Conservation (phyloP, 1,140 invertebrate species). For the Pseudomyrmex sp. region DNA sequence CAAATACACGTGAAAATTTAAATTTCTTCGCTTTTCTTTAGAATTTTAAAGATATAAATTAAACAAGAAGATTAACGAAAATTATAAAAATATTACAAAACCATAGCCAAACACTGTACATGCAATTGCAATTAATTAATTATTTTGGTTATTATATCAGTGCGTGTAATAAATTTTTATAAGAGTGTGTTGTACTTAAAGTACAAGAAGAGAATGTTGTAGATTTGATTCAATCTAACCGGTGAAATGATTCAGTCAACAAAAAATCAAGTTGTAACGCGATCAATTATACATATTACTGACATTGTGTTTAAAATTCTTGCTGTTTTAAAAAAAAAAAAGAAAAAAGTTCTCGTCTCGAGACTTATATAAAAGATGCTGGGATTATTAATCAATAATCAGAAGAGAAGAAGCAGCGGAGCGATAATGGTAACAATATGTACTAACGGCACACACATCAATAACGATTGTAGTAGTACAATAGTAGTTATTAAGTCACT, state of each 20-base stretch:
- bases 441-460: constrained; percentile 2
- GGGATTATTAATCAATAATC: neutral
- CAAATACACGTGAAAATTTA: neutral
- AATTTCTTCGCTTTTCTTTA: neutral
- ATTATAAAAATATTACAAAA: neutral
- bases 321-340: neutral
- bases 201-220: neutral
- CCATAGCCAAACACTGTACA: no score
- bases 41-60: neutral
- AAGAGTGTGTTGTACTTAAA: no score
- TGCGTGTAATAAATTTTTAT: neutral
- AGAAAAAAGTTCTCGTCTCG: constrained; percentile 23
- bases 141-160: neutral
- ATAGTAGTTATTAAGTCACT: constrained; percentile 42
- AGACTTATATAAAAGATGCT: neutral
- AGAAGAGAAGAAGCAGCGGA: constrained; percentile 19
- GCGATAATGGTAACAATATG: constrained; percentile 5
- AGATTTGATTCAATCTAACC: neutral
- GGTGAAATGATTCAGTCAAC: neutral
- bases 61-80: no score
- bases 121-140: neutral
- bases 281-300: neutral
- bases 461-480: constrained; percentile 31
- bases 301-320: neutral
- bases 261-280: constrained; percentile 11